phyloP scores from a whole-genome alignment of 2,797 vertebrate genomes.

The Sebastolobus altivelis region DNA sequence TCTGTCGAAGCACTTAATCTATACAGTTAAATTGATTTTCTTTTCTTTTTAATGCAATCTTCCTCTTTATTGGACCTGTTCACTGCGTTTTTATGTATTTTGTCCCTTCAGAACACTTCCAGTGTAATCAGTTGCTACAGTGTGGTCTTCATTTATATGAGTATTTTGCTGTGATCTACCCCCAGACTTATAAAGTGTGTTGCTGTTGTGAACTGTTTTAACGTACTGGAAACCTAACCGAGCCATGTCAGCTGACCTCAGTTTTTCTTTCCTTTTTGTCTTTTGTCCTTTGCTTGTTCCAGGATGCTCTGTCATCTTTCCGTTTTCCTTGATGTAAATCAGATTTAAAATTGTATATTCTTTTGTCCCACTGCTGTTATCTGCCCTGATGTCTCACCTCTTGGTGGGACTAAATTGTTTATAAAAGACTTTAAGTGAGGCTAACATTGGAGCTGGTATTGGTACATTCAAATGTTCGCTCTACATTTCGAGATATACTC shows the following conservation, averaged over 20 bases:
- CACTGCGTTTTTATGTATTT: slow-evolving; percentile 14
- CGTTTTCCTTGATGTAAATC: not conserved
- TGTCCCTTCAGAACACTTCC: slow-evolving; percentile 16
- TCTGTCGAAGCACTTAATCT: slow-evolving; percentile 63
- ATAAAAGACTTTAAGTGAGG: slow-evolving; percentile 11
- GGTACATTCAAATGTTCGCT: slow-evolving; percentile 3
- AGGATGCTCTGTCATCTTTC: slow-evolving; percentile 25
- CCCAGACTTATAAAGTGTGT: slow-evolving; percentile 46
- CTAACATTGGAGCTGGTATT: slow-evolving; percentile 20
- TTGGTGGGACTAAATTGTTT: slow-evolving; percentile 22
- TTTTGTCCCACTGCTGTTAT: slow-evolving; percentile 53
- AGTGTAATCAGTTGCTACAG: slow-evolving; percentile 5
- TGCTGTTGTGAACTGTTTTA: slow-evolving; percentile 67
- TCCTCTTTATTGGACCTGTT: slow-evolving; percentile 10
- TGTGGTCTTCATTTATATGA: slow-evolving; percentile 20
- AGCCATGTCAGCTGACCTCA: slow-evolving; percentile 82
- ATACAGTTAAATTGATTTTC: slow-evolving; percentile 17
- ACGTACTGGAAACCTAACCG: slow-evolving; percentile 76
- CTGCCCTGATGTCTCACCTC: slow-evolving; percentile 32
- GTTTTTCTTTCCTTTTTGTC: slow-evolving; percentile 53
- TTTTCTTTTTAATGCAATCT: not conserved
- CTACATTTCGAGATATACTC: not conserved
- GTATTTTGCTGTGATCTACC: slow-evolving; percentile 60
- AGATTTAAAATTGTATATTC: not conserved
- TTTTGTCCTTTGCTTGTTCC: slow-evolving; percentile 24